Percentiles rank a stretch among this genome's conserved stretches.
phyloP scores from a whole-genome alignment of 2,888 invertebrate species.

The Drepana falcataria region DNA sequence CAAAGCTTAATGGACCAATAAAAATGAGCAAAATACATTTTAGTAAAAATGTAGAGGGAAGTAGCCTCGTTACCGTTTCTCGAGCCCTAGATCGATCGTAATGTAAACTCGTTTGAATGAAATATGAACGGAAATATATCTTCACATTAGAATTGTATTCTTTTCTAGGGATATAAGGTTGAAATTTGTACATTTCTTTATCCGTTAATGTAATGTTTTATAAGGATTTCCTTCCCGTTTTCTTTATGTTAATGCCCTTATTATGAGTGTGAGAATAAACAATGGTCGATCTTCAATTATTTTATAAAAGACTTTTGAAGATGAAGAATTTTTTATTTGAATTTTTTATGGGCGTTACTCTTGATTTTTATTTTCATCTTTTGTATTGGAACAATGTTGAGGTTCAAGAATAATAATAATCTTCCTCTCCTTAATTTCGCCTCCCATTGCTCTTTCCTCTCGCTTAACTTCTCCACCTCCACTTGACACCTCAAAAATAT shows the following conservation, averaged over 20 bases:
- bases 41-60: constrained; percentile 13
- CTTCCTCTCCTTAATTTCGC: too few species aligned
- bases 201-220: neutral
- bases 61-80: constrained; percentile 10
- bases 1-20: constrained; percentile 15
- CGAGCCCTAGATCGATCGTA: constrained; percentile 12
- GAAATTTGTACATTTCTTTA: neutral
- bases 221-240: neutral
- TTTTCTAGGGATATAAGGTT: too few species aligned
- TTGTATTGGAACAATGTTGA: too few species aligned
- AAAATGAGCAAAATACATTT: constrained; percentile 13
- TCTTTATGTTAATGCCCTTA: neutral
- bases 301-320: constrained; percentile 20
- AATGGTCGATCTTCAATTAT: neutral
- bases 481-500: too few species aligned
- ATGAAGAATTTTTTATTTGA: constrained; percentile 16
- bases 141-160: too few species aligned
- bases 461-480: too few species aligned
- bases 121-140: constrained; percentile 14
- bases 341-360: too few species aligned
- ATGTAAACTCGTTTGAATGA: constrained; percentile 16
- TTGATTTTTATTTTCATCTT: too few species aligned
- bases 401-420: too few species aligned
- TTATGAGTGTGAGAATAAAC: neutral
- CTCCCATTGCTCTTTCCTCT: too few species aligned